Conservation (phyloP, 2,888 invertebrate genomes). For the Heptascelio sp. region DNA sequence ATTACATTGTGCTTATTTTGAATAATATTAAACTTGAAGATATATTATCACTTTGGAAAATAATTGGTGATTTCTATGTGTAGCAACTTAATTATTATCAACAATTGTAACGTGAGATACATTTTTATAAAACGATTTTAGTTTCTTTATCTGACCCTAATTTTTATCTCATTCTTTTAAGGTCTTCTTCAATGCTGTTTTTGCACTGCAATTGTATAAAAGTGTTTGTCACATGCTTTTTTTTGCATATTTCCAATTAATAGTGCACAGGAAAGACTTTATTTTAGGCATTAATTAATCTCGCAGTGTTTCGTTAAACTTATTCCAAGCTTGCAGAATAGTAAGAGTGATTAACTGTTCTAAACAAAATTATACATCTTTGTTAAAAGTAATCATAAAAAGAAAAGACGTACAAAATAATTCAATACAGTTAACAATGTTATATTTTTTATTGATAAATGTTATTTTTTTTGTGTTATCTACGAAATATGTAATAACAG, state of each 20-base stretch:
- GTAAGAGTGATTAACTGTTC: no score
- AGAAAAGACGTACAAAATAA: not conserved
- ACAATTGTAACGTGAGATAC: constrained; percentile 75
- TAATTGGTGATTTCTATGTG: constrained; percentile 31
- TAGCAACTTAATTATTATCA: constrained; percentile 27
- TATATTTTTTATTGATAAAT: not conserved
- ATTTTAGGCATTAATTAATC: no score
- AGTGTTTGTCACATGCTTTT: not conserved
- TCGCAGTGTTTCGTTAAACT: not conserved
- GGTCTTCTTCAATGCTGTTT: constrained; percentile 48
- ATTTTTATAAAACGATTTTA: constrained; percentile 67
- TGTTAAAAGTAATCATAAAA: no score
- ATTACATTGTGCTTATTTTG: no score
- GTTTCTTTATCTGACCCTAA: constrained; percentile 75
- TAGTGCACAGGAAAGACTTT: not conserved
- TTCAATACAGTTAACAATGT: not conserved
- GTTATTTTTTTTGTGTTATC: not conserved
- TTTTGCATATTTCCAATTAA: constrained; percentile 2
- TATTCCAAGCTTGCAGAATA: not conserved
- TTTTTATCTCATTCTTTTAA: constrained; percentile 68
- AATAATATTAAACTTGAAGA: no score
- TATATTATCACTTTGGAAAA: constrained; percentile 25
- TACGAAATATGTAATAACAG: constrained; percentile 9
- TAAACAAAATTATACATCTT: no score
- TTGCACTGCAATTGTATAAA: constrained; percentile 42